These are phyloP conservation scores for Knipowitschia caucasica DNA, from an alignment of 2,797 vertebrate species.

Conservation along the genomic window DNA sequence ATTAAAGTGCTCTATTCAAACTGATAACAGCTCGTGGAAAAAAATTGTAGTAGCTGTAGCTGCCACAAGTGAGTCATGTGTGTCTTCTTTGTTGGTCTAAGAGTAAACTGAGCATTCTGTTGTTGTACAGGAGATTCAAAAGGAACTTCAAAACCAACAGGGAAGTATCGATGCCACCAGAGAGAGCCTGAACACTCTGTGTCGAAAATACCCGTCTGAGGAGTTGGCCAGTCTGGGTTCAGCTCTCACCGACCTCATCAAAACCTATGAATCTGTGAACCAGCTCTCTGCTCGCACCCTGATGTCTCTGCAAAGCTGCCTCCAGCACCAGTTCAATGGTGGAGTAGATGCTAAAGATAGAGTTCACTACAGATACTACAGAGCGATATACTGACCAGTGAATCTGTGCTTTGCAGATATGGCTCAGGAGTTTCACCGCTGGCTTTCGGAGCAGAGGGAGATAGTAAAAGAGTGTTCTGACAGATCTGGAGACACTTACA, in stretches of 20 bases:
- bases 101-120: not conserved
- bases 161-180: constrained; percentile 81
- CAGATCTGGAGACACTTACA: constrained; percentile 86
- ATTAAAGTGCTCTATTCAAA: too few relatives aligned
- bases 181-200: constrained; percentile 89
- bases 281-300: constrained; percentile 84
- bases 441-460: constrained; percentile 84
- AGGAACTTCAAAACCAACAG: constrained; percentile 89
- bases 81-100: too few relatives aligned
- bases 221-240: constrained; percentile 85
- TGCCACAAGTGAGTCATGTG: too few relatives aligned
- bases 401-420: constrained; percentile 79
- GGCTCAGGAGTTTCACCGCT: constrained; percentile 89
- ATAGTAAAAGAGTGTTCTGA: constrained; percentile 86
- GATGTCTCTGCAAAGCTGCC: constrained; percentile 80
- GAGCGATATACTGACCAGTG: too few relatives aligned
- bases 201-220: constrained; percentile 87
- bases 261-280: constrained; percentile 87
- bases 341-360: too few relatives aligned
- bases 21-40: too few relatives aligned
- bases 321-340: constrained; percentile 90
- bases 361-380: too few relatives aligned
- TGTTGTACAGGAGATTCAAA: constrained; percentile 84
- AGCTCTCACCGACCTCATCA: constrained; percentile 84
- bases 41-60: too few relatives aligned